Percentiles rank a stretch among this genome's conserved stretches.
Evolutionary conservation across 2,113 vertebrate species (phyloP).

Genomic region (Anhinga anhinga): DNA sequence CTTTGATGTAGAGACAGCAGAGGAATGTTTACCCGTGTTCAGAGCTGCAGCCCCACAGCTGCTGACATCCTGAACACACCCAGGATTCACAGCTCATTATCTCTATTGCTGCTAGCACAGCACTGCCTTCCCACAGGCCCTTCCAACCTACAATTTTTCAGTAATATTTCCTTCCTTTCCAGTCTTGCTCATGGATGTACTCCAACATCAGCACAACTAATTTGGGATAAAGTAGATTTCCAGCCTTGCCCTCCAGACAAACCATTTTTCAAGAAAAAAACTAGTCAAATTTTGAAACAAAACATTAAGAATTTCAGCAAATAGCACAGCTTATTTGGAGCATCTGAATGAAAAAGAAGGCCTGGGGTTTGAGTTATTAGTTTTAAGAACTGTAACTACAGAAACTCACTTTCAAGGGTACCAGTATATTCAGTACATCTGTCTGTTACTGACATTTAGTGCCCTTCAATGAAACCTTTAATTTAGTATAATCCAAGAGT

Average conservation of each 20-base stretch:
- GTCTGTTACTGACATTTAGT: background rate
- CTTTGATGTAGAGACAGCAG: background rate
- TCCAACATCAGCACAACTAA: background rate
- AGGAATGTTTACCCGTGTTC: accelerated
- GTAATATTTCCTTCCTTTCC: background rate
- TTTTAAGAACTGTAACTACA: background rate
- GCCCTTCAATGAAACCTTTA: background rate
- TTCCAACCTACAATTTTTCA: background rate
- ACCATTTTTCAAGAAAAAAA: background rate
- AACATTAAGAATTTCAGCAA: background rate
- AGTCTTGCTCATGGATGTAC: background rate
- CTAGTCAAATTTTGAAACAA: background rate
- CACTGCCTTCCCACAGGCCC: background rate
- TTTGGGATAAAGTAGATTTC: background rate
- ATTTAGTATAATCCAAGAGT: background rate
- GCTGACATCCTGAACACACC: background rate
- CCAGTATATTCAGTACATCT: background rate
- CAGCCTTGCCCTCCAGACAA: background rate
- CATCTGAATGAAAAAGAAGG: background rate
- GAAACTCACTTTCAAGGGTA: background rate
- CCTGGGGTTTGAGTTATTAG: background rate
- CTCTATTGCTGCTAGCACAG: background rate
- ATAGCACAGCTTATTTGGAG: background rate
- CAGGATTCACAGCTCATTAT: background rate
- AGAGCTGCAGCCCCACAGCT: background rate